A percentile compares a stretch with the other conserved stretches of the same genome.
phyloP scores from a whole-genome alignment of 2,113 vertebrate species.

The Scytalopus superciliaris region DNA sequence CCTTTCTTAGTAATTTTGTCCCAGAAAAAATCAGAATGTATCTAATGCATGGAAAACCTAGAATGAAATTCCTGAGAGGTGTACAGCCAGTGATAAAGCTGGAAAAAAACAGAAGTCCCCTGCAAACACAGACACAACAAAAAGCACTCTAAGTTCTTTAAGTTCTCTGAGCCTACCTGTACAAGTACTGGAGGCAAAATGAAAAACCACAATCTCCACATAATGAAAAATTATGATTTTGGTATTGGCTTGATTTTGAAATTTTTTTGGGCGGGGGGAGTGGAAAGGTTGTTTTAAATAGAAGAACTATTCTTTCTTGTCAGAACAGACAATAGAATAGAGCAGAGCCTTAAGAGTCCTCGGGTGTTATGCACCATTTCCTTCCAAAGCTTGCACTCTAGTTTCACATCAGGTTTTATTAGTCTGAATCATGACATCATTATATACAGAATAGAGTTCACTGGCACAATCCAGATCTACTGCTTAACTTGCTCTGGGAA shows the following conservation, averaged over 20 bases:
- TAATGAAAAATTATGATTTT: not conserved
- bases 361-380: not conserved
- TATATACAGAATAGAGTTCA: not conserved
- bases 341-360: not conserved
- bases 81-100: not conserved
- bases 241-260: not conserved
- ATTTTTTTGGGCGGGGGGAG: accelerated
- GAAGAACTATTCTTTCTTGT: not conserved
- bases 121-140: not conserved
- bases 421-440: slow-evolving; percentile 24
- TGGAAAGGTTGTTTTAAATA: not conserved
- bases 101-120: not conserved
- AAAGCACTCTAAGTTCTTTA: not conserved
- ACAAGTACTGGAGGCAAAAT: not conserved
- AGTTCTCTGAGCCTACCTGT: not conserved
- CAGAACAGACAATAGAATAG: not conserved
- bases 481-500: slow-evolving; percentile 42
- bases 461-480: slow-evolving; percentile 20
- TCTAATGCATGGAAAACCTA: not conserved
- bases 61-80: not conserved
- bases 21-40: not conserved
- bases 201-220: not conserved
- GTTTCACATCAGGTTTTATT: slow-evolving; percentile 16
- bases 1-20: not conserved
- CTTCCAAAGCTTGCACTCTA: not conserved